These are phyloP conservation scores for Andrena flavipes DNA, from an alignment of 2,888 invertebrate genomes.

Conservation along the genomic window DNA sequence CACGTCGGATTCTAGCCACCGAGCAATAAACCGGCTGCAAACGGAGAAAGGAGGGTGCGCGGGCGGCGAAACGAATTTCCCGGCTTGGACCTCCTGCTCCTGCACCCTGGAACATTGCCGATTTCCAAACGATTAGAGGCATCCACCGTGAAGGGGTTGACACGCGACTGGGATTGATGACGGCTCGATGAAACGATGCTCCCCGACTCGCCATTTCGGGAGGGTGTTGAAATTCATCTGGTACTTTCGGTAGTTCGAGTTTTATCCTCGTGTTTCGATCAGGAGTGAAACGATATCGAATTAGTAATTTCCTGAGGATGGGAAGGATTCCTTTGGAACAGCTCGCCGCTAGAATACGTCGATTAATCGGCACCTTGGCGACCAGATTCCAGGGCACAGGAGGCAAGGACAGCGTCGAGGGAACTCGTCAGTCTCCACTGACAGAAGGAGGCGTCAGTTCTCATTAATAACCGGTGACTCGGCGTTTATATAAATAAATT, in stretches of 20 bases:
- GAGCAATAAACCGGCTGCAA: slow-evolving; percentile 62
- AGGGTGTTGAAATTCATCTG: neutral
- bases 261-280: too few relatives aligned
- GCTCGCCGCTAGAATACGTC: slow-evolving; percentile 35
- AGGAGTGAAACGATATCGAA: neutral
- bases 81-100: slow-evolving; percentile 20
- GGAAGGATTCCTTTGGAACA: neutral
- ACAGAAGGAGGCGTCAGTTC: slow-evolving; percentile 69
- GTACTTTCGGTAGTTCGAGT: neutral
- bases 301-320: neutral
- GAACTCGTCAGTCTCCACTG: slow-evolving; percentile 63
- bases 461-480: slow-evolving; percentile 81
- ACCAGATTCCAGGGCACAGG: slow-evolving; percentile 32
- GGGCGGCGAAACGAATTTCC: slow-evolving; percentile 69
- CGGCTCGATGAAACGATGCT: slow-evolving; percentile 43
- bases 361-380: slow-evolving; percentile 59
- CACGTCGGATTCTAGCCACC: slow-evolving; percentile 25
- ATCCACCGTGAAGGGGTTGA: slow-evolving; percentile 74
- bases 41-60: slow-evolving; percentile 45
- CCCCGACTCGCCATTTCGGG: neutral
- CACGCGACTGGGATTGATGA: slow-evolving; percentile 74
- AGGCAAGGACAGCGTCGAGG: slow-evolving; percentile 38
- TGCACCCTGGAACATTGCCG: slow-evolving; percentile 57
- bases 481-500: slow-evolving; percentile 82
- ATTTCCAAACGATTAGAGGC: slow-evolving; percentile 63